Evolutionary conservation across 2,113 vertebrate species (phyloP), one percentile per base, ranked within the genome.

Genomic region (Saguinus imperator): DNA sequence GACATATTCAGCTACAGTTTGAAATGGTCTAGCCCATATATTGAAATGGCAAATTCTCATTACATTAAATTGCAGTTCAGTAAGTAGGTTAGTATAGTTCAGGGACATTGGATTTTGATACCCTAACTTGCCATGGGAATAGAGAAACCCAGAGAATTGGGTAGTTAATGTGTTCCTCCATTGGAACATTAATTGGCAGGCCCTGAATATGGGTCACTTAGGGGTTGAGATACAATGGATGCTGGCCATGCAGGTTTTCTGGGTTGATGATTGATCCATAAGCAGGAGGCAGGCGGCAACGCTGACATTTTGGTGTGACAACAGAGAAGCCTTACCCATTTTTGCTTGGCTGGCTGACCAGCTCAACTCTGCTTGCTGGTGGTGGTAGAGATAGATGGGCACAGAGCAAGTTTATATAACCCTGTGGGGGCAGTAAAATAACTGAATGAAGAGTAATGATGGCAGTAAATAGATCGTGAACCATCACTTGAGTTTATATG

Each of bases 41-140:
- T 91, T 68, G 72, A 96, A 95, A 86, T 72, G 91, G 73, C 2
- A 5, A 77, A 43, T 80, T 97, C 93, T 94, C 81, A 94, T 90
- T 85, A 92, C 12, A 84, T 55, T 85, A 94, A 90, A 92, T 92
- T 92, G 66, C 61, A 93, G 55, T 94, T 93, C 37, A 37, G 66
- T 77, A 97, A 97, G 50, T 89, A 87, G 87, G 90, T 96, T 97
- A 97, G 81, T 85, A 23, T 27, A 61, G 66, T 93, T 45, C 21
- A 52, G 72, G 57, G 88, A 94, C 58, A 77, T 57, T 93, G n/a
- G 43, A 55, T 95, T 87, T 64, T 93, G 61, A 90, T 92, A 48
- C 25, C 35, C 43, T 92, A 76, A 87, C 64, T 93, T 50, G 66
- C 92, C 91, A 87, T 81, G 66, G 66, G 85, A 92, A 57, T 37